Conservation (phyloP, 2,797 vertebrate genomes). For the Microcaecilia unicolor region DNA sequence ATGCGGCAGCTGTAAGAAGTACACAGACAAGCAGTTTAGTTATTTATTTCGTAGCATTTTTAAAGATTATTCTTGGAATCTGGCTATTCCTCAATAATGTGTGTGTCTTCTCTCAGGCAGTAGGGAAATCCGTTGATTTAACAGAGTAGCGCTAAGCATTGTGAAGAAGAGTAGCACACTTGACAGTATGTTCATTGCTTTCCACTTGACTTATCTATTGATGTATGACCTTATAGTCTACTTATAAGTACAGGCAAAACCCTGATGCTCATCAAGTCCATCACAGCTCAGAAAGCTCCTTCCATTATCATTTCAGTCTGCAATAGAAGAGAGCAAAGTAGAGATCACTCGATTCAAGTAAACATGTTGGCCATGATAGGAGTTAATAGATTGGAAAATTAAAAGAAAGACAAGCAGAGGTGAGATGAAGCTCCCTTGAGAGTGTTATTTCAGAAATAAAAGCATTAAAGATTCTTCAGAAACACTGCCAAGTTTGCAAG, state of each 20-base stretch:
- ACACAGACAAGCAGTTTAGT: too few relatives aligned
- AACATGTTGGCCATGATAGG: not conserved
- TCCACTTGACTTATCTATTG: too few relatives aligned
- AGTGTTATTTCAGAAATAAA: not conserved
- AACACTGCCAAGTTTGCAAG: not conserved
- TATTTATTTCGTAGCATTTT: too few relatives aligned
- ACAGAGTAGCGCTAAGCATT: too few relatives aligned
- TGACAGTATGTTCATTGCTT: too few relatives aligned
- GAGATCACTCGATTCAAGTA: slow-evolving; percentile 6
- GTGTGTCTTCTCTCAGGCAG: too few relatives aligned
- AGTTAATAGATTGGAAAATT: slow-evolving; percentile 15
- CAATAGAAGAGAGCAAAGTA: slow-evolving; percentile 10
- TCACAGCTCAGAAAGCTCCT: not conserved
- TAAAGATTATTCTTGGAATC: too few relatives aligned
- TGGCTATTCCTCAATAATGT: too few relatives aligned
- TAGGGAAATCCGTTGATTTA: too few relatives aligned
- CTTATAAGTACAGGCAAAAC: not conserved
- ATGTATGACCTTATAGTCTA: too few relatives aligned
- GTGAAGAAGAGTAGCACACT: too few relatives aligned
- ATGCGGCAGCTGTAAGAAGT: too few relatives aligned
- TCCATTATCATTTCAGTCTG: not conserved
- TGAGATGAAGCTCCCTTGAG: slow-evolving; percentile 1
- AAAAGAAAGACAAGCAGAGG: slow-evolving; percentile 7
- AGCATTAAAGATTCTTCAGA: not conserved
- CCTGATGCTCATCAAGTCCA: not conserved